Evolutionary conservation across 2,797 vertebrate genomes (phyloP).

Genomic region (Sandelia bainsii): DNA sequence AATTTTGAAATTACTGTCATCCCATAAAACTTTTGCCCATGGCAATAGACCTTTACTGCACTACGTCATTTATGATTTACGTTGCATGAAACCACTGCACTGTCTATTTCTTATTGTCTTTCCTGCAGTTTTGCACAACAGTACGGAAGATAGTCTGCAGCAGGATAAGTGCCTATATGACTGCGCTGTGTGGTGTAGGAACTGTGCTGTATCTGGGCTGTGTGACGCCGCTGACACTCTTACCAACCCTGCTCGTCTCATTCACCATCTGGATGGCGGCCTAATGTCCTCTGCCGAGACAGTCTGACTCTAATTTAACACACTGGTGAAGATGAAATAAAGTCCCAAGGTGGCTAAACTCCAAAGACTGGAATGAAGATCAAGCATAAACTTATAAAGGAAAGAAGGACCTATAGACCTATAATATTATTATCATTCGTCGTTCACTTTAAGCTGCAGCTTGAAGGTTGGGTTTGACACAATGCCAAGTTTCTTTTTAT

Average conservation of each 20-base stretch:
- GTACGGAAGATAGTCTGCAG: conserved; percentile 93
- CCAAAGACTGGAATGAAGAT: conserved; percentile 8
- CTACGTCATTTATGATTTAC: not conserved
- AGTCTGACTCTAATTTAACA: conserved; percentile 23
- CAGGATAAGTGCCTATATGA: conserved; percentile 88
- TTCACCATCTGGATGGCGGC: conserved; percentile 97
- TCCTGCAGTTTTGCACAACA: conserved; percentile 90
- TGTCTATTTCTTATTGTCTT: conserved; percentile 15
- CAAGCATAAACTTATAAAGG: not conserved
- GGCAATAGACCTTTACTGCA: not conserved
- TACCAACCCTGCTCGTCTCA: conserved; percentile 88
- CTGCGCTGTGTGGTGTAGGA: conserved; percentile 84
- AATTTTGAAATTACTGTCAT: not conserved
- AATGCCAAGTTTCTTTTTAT: conserved; percentile 37
- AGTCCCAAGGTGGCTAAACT: conserved; percentile 11
- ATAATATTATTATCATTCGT: too few species aligned
- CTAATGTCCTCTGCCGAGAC: conserved; percentile 61
- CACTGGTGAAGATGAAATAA: not conserved
- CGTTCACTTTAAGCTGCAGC: not conserved
- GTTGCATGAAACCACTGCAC: not conserved
- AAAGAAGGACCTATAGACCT: not conserved
- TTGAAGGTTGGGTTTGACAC: conserved; percentile 35
- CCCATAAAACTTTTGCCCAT: not conserved
- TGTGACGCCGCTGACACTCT: conserved; percentile 80
- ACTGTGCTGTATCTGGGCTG: conserved; percentile 85